Evolutionary conservation across 2,113 vertebrate genomes (phyloP).

Genomic region (Cettia cetti): DNA sequence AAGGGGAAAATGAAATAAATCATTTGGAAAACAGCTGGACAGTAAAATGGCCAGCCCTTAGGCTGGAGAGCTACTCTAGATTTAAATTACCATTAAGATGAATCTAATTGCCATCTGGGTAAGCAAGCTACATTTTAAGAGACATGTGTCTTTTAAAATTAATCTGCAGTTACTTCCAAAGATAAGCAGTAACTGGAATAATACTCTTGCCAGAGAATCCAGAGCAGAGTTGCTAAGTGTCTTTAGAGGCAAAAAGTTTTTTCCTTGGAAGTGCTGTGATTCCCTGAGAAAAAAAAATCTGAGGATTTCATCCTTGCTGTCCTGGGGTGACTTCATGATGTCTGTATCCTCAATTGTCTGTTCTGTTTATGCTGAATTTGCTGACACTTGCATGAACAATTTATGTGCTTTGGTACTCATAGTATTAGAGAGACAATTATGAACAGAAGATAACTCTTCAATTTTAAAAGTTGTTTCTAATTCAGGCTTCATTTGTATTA

Average conservation of each 20-base stretch:
- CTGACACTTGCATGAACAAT: neutral
- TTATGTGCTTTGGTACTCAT: neutral
- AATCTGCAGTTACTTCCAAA: neutral
- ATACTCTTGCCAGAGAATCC: neutral
- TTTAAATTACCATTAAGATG: neutral
- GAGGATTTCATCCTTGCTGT: neutral
- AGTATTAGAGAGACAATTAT: neutral
- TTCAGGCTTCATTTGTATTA: neutral
- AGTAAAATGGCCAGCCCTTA: constrained; percentile 2
- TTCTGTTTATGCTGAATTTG: neutral
- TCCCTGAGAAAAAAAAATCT: neutral
- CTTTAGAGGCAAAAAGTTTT: neutral
- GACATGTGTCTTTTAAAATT: neutral
- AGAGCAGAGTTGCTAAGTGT: neutral
- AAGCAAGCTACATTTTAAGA: neutral
- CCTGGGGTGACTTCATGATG: neutral
- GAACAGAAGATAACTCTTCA: neutral
- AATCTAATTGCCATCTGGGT: constrained; percentile 2
- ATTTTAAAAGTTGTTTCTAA: neutral
- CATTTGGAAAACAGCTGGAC: constrained; percentile 29
- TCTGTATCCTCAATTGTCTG: neutral
- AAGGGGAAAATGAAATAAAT: constrained; percentile 36
- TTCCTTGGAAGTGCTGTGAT: neutral
- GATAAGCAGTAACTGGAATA: neutral
- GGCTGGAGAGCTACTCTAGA: neutral